Conservation (phyloP, 1,140 invertebrate species). For the Homalodisca vitripennis region DNA sequence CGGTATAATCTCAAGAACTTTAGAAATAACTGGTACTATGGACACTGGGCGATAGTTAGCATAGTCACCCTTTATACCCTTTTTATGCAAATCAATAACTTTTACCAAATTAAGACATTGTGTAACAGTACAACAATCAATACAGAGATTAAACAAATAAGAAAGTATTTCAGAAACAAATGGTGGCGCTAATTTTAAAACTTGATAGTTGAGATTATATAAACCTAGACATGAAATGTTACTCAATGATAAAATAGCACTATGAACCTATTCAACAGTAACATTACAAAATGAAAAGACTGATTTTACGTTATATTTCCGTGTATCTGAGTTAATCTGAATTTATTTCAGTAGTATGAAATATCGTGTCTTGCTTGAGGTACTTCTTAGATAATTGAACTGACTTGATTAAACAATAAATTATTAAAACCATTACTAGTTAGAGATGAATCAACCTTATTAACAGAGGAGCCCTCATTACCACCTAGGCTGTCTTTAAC, state of each 20-base stretch:
- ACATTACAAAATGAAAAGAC: neutral
- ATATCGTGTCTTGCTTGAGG: neutral
- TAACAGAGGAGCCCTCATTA: neutral
- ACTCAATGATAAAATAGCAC: too few relatives aligned
- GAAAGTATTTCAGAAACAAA: neutral
- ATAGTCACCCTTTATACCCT: constrained; percentile 2
- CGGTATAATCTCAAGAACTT: constrained; percentile 7
- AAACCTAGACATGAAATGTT: too few relatives aligned
- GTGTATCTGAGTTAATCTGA: neutral
- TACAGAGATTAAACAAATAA: constrained; percentile 19
- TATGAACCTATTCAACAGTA: constrained; percentile 1
- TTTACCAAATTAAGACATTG: constrained; percentile 7
- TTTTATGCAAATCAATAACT: constrained; percentile 3
- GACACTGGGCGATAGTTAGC: constrained; percentile 10
- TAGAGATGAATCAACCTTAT: neutral
- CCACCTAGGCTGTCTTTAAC: constrained; percentile 3
- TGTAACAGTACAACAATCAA: constrained; percentile 6
- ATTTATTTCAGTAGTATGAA: neutral
- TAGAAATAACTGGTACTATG: constrained; percentile 16
- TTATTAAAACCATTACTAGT: neutral
- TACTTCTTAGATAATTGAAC: neutral
- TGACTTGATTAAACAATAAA: neutral
- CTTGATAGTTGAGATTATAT: neutral
- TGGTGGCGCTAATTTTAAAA: constrained; percentile 2
- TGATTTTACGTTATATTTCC: neutral